Conservation (phyloP, 2,797 vertebrate species). For the Characodon lateralis region DNA sequence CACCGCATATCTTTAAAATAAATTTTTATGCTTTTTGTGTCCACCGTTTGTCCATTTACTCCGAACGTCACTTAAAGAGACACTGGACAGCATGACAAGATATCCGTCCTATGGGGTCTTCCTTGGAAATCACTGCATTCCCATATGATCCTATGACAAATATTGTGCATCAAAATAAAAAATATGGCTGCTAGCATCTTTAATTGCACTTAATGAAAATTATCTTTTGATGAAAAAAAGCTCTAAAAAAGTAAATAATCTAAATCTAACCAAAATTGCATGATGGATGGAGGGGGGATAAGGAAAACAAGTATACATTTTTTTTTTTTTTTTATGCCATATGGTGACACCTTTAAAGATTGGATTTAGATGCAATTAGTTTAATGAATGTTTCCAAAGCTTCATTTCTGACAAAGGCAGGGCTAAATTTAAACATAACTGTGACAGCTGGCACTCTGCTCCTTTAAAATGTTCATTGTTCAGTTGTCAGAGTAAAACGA, state of each 20-base stretch:
- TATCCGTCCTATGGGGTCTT: too few relatives aligned
- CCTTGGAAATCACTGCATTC: not conserved
- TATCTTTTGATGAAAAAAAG: not conserved
- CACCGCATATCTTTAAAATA: not conserved
- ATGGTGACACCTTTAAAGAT: not conserved
- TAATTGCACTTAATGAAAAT: not conserved
- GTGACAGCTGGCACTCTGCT: not conserved
- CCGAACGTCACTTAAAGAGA: not conserved
- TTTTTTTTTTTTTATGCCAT: not conserved
- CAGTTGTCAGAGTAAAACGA: conserved; percentile 23
- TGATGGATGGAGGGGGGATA: not conserved
- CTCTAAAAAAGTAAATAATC: not conserved
- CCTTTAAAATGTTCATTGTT: conserved; percentile 13
- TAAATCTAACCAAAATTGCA: not conserved
- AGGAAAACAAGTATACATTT: not conserved
- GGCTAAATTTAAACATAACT: not conserved
- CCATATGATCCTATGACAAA: not conserved
- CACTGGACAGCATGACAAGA: not conserved
- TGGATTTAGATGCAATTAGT: not conserved
- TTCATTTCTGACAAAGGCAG: not conserved
- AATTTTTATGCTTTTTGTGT: too few relatives aligned
- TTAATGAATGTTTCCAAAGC: not conserved
- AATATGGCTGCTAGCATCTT: not conserved
- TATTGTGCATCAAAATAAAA: not conserved
- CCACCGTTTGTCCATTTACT: not conserved